Evolutionary conservation across 2,888 invertebrate genomes (phyloP).

Genomic region (Blastobasis adustella): DNA sequence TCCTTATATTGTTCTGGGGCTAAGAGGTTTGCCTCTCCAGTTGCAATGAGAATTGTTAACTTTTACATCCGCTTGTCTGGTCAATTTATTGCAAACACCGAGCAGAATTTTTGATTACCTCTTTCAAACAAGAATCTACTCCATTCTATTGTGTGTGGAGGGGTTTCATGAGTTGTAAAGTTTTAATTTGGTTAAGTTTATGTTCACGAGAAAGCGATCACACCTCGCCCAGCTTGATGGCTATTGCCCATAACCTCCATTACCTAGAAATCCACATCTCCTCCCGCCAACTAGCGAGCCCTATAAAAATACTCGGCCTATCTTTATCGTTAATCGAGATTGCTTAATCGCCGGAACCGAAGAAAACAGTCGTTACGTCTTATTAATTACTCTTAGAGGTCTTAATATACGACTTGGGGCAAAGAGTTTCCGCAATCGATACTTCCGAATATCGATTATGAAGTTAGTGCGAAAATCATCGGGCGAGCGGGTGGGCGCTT

Average conservation of each 20-base stretch:
- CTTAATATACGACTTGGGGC: conserved; percentile 41
- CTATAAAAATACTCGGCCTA: conserved; percentile 19
- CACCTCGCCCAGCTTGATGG: too few species aligned
- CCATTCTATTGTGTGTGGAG: too few species aligned
- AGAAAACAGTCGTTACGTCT: conserved; percentile 43
- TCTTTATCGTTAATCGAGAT: conserved; percentile 20
- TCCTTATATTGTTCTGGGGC: conserved; percentile 72
- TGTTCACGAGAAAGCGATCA: too few species aligned
- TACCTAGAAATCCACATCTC: too few species aligned
- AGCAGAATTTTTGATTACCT: conserved; percentile 36
- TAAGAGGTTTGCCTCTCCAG: conserved; percentile 65
- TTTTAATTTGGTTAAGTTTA: too few species aligned
- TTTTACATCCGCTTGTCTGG: conserved; percentile 49
- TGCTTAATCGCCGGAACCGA: conserved; percentile 22
- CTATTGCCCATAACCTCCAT: too few species aligned
- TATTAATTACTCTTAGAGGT: conserved; percentile 48
- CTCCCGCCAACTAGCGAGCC: conserved; percentile 2
- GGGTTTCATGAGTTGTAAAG: too few species aligned
- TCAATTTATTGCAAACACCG: conserved; percentile 41
- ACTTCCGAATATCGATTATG: conserved; percentile 64
- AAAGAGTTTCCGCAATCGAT: conserved; percentile 55
- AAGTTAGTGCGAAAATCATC: conserved; percentile 67
- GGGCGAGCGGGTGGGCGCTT: conserved; percentile 54
- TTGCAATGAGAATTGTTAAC: conserved; percentile 67
- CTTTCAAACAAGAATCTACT: too few species aligned